Evolutionary conservation across 2,113 vertebrate genomes (phyloP), one percentile per base, ranked within the genome.

Genomic region (Chloroceryle aenea): DNA sequence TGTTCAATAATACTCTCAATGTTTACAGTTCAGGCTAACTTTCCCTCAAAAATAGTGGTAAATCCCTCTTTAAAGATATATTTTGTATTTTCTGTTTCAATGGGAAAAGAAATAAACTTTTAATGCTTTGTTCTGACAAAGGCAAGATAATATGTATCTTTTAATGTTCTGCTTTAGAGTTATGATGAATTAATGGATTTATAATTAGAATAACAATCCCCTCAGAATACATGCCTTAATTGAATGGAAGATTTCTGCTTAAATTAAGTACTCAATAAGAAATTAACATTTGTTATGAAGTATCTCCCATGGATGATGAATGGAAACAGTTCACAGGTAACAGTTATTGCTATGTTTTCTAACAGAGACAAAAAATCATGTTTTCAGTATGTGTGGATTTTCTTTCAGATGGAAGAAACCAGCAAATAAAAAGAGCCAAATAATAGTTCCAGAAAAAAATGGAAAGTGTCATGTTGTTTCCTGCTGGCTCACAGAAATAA

Each of bases 201-300:
- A 43, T 34, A 45, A 9, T 23, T 82, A 68, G 29, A 82, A 90
- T 52, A 81, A 63, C 62, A 94, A 79, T 71, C 50, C 40, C 34
- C 36, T 83, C 40, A 92, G 45, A 93, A 79, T 9, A 77, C 8
- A 38, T 43, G 27, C 6, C 25, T 95, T 93, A 89, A 78, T 32
- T 76, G 53, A 93, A 86, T 85, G n/a, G 43, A 86, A 52, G 32
- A 59, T 78, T 93, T 50, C 45, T 77, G 40, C 34, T 18, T 87
- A 87, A 87, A 87, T 78, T 84, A 89, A 90, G 53, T 95, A 76
- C 58, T 85, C 69, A 64, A 0, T 73, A 85, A 53, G 40, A 92
- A 69, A 26, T 27, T 40, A 78, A 81, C 2, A 3, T 85, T 47
- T 90, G 11, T 77, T 75, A 88, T 32, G 87, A 72, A 83, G 61